A percentile compares a stretch with the other conserved stretches of the same genome.
These are phyloP conservation scores for Drosophila quinaria DNA, from an alignment of 2,888 invertebrate genomes.

Conservation along the genomic window DNA sequence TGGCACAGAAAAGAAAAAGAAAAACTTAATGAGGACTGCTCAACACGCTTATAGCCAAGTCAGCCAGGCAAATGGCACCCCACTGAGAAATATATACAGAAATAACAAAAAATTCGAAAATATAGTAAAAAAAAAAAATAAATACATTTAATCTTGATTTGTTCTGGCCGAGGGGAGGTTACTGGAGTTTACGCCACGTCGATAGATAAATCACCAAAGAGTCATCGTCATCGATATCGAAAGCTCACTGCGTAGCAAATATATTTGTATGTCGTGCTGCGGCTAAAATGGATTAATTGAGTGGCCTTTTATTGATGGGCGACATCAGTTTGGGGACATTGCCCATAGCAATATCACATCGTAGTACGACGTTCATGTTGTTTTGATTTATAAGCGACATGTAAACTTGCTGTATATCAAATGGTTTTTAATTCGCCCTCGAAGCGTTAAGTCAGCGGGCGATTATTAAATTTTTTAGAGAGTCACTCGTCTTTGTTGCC, in stretches of 20 bases:
- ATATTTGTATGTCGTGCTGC: slow-evolving; percentile 39
- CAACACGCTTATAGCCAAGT: slow-evolving; percentile 17
- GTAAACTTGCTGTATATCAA: slow-evolving; percentile 43
- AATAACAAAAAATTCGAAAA: slow-evolving; percentile 24
- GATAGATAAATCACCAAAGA: slow-evolving; percentile 74
- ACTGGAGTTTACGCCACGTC: slow-evolving; percentile 43
- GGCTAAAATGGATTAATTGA: slow-evolving; percentile 59
- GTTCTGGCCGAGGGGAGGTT: slow-evolving; percentile 32
- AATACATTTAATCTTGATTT: slow-evolving; percentile 74
- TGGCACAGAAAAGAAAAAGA: slow-evolving; percentile 52
- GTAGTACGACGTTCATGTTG: slow-evolving; percentile 6
- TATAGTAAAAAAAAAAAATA: slow-evolving; percentile 56
- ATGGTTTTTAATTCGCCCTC: slow-evolving; percentile 23
- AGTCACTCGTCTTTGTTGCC: slow-evolving; percentile 26
- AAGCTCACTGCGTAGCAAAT: slow-evolving; percentile 14
- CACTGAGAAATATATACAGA: slow-evolving; percentile 27
- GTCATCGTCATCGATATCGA: slow-evolving; percentile 32
- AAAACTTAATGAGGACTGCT: slow-evolving; percentile 13
- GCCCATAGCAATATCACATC: slow-evolving; percentile 17
- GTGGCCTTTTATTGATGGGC: slow-evolving; percentile 61
- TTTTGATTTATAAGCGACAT: slow-evolving; percentile 43
- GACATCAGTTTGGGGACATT: slow-evolving; percentile 51
- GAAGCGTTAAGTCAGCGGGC: slow-evolving; percentile 28
- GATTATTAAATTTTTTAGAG: slow-evolving; percentile 13
- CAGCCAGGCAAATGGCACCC: slow-evolving; percentile 26